These are phyloP conservation scores for Siderastrea siderea DNA, from an alignment of 92 coral and sea anemone genomes.

Conservation along the genomic window DNA sequence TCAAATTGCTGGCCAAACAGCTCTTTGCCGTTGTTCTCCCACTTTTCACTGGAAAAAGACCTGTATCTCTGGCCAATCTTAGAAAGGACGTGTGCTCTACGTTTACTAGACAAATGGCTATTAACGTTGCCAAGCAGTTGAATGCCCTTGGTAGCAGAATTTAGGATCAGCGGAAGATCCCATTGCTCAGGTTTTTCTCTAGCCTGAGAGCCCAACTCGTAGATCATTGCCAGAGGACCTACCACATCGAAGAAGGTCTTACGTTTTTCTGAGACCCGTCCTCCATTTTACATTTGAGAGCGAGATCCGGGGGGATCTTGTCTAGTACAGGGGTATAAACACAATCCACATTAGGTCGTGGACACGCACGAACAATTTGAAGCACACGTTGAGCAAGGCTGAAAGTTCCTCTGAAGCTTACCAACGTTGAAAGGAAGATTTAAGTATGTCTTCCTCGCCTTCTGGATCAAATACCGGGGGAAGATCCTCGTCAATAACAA, in stretches of 20 bases:
- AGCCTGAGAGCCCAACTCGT: conserved; percentile 15
- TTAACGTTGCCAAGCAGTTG: conserved; percentile 50
- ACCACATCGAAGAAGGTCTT: conserved; percentile 39
- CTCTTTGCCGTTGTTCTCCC: conserved; percentile 43
- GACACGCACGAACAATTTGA: conserved; percentile 42
- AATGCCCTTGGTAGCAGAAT: conserved; percentile 37
- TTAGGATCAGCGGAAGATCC: conserved; percentile 23
- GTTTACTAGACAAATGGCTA: conserved; percentile 39
- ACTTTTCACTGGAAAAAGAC: conserved; percentile 45
- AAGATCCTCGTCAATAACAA: conserved; percentile 18
- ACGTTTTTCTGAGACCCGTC: conserved; percentile 36
- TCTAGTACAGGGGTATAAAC: conserved; percentile 61
- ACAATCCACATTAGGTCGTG: conserved; percentile 58
- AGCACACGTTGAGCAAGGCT: conserved; percentile 49
- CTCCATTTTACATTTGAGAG: conserved; percentile 57
- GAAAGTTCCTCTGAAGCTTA: conserved; percentile 72
- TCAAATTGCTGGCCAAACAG: conserved; percentile 59
- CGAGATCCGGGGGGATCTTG: conserved; percentile 55
- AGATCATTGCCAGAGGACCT: conserved; percentile 29
- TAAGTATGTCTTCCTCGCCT: conserved; percentile 37
- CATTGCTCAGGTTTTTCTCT: conserved; percentile 24
- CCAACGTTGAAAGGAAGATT: conserved; percentile 58
- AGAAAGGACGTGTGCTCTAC: conserved; percentile 49
- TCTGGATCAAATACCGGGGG: conserved; percentile 14
- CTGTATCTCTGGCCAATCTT: conserved; percentile 12